These are phyloP conservation scores for Salvelinus fontinalis DNA, from an alignment of 2,113 vertebrate species.

Conservation along the genomic window DNA sequence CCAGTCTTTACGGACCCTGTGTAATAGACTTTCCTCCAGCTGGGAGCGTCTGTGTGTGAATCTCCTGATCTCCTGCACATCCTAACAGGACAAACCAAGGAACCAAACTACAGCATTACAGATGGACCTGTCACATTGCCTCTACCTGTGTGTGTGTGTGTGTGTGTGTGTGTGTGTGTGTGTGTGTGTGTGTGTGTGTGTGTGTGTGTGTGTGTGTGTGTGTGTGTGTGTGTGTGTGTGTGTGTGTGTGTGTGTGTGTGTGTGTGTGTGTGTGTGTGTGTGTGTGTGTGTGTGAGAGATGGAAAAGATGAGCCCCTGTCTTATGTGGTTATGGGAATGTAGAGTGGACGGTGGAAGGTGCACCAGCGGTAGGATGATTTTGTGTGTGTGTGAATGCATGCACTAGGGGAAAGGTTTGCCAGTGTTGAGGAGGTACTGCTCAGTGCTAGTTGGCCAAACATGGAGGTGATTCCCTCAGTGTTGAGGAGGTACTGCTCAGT, in stretches of 20 bases:
- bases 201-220: constrained; percentile 16
- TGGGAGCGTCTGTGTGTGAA: constrained; percentile 20
- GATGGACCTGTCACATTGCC: constrained; percentile 61
- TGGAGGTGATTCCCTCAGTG: constrained; percentile 24
- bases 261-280: constrained; percentile 26
- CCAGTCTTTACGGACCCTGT: constrained; percentile 26
- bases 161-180: constrained; percentile 7
- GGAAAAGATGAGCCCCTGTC: constrained; percentile 57
- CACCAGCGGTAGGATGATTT: constrained; percentile 10
- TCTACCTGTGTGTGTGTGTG: constrained; percentile 29
- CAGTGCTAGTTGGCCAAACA: constrained; percentile 16
- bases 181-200: constrained; percentile 6
- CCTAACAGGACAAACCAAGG: constrained; percentile 54
- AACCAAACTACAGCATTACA: constrained; percentile 47
- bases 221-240: constrained; percentile 8
- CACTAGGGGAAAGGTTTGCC: not conserved
- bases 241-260: constrained; percentile 11
- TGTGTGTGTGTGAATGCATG: constrained; percentile 16
- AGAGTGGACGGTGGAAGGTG: constrained; percentile 9
- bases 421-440: not conserved
- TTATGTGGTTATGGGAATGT: constrained; percentile 39
- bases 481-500: too few species aligned
- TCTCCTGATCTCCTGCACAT: constrained; percentile 34
- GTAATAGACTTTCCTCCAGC: constrained; percentile 18
- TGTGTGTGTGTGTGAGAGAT: constrained; percentile 10